Percentiles rank a stretch among this genome's conserved stretches.
Evolutionary conservation across 2,797 vertebrate genomes (phyloP).

Genomic region (Sarcoramphus papa): DNA sequence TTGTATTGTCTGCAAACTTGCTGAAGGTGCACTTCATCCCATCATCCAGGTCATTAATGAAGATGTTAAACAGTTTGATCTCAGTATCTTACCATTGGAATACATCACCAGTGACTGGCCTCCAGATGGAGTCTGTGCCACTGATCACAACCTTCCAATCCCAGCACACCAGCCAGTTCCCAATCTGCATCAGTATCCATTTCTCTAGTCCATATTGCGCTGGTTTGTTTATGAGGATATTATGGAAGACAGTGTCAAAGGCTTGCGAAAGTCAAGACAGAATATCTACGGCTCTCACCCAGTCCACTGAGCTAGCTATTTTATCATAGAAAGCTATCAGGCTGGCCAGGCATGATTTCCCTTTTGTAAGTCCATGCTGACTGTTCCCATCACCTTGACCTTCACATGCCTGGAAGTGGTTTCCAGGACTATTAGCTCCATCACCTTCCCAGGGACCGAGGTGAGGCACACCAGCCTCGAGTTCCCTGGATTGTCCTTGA

Average conservation of each 20-base stretch:
- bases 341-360: background rate
- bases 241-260: background rate
- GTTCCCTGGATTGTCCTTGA: background rate
- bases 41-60: background rate
- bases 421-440: background rate
- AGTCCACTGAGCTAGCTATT: background rate
- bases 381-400: background rate
- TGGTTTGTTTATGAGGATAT: background rate
- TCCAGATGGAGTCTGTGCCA: background rate
- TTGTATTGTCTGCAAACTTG: background rate
- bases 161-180: background rate
- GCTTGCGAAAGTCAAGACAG: background rate
- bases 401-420: background rate
- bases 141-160: background rate
- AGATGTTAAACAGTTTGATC: background rate
- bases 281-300: background rate
- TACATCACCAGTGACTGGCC: no score
- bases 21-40: background rate
- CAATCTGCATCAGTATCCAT: accelerated
- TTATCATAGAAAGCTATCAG: background rate
- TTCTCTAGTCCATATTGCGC: background rate
- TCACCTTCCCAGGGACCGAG: background rate
- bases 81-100: background rate
- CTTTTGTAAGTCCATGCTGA: background rate
- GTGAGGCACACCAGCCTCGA: background rate